Evolutionary conservation across 2,797 vertebrate genomes (phyloP).

Genomic region (Hoplostethus mediterraneus): DNA sequence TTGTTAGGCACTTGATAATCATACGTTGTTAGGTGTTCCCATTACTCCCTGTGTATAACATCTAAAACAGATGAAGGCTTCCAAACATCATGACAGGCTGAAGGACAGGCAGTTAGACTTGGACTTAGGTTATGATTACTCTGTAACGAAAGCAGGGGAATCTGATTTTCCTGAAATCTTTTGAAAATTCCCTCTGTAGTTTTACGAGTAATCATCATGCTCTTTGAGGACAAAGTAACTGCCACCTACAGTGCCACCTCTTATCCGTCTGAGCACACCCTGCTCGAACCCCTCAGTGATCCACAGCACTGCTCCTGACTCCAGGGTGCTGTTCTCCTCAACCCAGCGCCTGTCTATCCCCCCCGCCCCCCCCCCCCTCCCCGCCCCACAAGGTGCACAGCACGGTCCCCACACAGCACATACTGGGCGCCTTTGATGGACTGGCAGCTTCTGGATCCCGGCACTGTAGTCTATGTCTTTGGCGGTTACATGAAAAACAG

Average conservation of each 20-base stretch:
- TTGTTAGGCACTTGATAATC: no score
- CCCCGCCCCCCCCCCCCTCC: slow-evolving; percentile 23
- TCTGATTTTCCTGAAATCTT: not conserved
- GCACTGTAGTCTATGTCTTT: slow-evolving; percentile 34
- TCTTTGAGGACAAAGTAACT: slow-evolving; percentile 13
- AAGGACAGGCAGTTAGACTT: not conserved
- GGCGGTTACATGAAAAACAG: slow-evolving; percentile 16
- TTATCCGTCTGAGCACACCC: slow-evolving; percentile 3
- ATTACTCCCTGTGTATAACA: not conserved
- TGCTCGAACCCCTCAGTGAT: slow-evolving; percentile 15
- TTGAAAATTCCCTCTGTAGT: slow-evolving; percentile 3
- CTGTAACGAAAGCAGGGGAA: not conserved
- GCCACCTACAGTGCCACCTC: not conserved
- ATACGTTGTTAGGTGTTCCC: not conserved
- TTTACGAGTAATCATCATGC: not conserved
- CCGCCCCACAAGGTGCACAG: slow-evolving; percentile 34
- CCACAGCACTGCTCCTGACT: slow-evolving; percentile 31
- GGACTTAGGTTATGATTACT: not conserved
- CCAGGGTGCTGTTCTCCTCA: slow-evolving; percentile 13
- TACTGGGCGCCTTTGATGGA: slow-evolving; percentile 40
- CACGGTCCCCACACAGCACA: slow-evolving; percentile 36
- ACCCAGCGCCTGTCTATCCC: slow-evolving; percentile 1
- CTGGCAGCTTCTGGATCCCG: slow-evolving; percentile 32
- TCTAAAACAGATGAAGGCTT: slow-evolving; percentile 9
- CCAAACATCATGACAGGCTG: slow-evolving; percentile 4